Evolutionary conservation across 2,888 invertebrate species (phyloP).

Genomic region (Timandra comae): DNA sequence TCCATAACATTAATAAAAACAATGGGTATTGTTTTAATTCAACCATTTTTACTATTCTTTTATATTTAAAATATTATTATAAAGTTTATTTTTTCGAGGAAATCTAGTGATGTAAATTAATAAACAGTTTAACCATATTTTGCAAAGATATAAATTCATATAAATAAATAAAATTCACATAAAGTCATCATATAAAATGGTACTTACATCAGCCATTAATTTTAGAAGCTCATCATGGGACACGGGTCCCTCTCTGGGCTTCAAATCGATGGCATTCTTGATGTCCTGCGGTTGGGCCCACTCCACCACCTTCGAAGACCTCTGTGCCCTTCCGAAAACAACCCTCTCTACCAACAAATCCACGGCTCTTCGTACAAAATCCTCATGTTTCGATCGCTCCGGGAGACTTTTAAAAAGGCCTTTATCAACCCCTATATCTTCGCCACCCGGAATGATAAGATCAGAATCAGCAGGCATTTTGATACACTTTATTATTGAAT

Average conservation of each 20-base stretch:
- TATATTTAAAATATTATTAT: no score
- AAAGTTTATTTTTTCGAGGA: no score
- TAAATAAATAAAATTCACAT: constrained; percentile 2
- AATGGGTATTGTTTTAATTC: no score
- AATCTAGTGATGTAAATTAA: no score
- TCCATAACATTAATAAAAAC: no score
- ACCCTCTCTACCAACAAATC: constrained; percentile 85
- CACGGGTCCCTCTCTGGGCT: constrained; percentile 75
- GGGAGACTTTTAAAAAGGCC: constrained; percentile 78
- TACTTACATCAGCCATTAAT: constrained; percentile 82
- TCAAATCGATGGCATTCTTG: constrained; percentile 80
- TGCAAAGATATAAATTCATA: not conserved
- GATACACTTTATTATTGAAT: constrained; percentile 30
- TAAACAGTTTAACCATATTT: no score
- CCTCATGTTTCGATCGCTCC: constrained; percentile 80
- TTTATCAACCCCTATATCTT: constrained; percentile 41
- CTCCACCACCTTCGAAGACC: constrained; percentile 85
- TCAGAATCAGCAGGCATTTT: constrained; percentile 70
- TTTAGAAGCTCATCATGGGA: constrained; percentile 82
- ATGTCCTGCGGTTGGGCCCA: constrained; percentile 88
- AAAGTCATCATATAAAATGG: no score
- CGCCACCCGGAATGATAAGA: constrained; percentile 51
- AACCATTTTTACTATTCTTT: no score
- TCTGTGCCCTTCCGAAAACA: constrained; percentile 83
- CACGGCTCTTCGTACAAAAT: constrained; percentile 82